Evolutionary conservation across 2,797 vertebrate species (phyloP), one percentile per base, ranked within the genome.

Genomic region (Telmatherina bonti): DNA sequence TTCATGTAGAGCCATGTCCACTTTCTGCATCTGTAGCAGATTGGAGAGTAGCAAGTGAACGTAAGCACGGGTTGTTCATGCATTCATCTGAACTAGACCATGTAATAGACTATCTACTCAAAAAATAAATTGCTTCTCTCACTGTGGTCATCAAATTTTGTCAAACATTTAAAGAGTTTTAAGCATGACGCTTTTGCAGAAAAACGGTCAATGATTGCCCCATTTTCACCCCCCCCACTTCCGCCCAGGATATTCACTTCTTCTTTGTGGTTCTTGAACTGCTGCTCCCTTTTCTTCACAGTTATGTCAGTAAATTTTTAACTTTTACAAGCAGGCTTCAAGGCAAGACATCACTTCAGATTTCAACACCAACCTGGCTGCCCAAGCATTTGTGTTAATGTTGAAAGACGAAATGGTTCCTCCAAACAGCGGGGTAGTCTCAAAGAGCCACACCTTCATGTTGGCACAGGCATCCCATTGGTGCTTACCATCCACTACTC

Each of bases 401-500:
- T 99, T 99, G 93, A 99, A 99, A 24, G 97, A 97, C 11, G 93
- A 74, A 26, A 99, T 99, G 71, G 97, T 99, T 79, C 97, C 97
- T 1, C 92, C 95, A 83, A 99, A 99, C 22, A 96, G 94, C 0
- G 97, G 96, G 0, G 95, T 98, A 43, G 97, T 99, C 91, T 99
- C 98, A 55, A 95, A 99, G 41, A 95, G 85, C 96, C 97, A 97
- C 85, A 99, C 93, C 87, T 96, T 97, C 95, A 99, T 97, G 78
- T 99, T 99, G 78, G 97, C 96, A 70, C 97, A 99, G 67, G 96
- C 96, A 1, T 99, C 92, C 98, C 98, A 99, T 72, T 83, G 85
- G 35, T 91, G 90, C 30, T 90, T 81, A 13, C 95, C 95, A 0
- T 85, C 85, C 22, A 93, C 93, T 0, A 81, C 88, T 1, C 95